Evolutionary conservation across 2,113 vertebrate genomes (phyloP), one percentile per base, ranked within the genome.

Genomic region (Pseudopodoces humilis): DNA sequence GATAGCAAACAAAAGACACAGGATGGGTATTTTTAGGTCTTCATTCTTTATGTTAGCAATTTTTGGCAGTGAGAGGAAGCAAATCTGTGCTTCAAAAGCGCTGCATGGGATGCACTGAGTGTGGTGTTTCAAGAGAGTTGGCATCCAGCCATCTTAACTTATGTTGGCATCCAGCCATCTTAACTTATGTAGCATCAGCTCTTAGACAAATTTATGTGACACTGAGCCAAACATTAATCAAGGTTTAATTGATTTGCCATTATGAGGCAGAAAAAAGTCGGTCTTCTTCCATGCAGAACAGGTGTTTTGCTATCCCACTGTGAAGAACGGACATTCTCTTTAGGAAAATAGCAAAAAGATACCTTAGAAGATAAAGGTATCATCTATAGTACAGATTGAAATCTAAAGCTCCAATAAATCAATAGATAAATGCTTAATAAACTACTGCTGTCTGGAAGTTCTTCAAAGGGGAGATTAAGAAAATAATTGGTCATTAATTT

Each of bases 151-250:
- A 65, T 77, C 63, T 62, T 76, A 64, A 77, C 93, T 88, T 86
- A 37, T 39, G 56, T 76, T 96, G 93, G 81, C 64, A 75, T 13
- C 28, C 83, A 86, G 68, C 70, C 85, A 65, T 77, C 63, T 62
- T 76, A 64, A 77, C 93, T 88, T 86, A 37, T 39, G 56, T 76
- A 69, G 43, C 86, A 79, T 92, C 75, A 93, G 71, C 67, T 72
- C 55, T 87, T 83, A 78, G 78, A 83, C 37, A 95, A 94, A 93
- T 96, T 62, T 69, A 24, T 55, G 27, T 87, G 80, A 79, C 56
- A 59, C 44, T 63, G 64, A 94, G 49, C 50, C 55, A 92, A 93
- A 78, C 59, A 63, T 96, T 71, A 94, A 92, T 96, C 80, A 72
- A 81, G 41, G 9, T 69, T 90, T 87, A 95, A 89, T 93, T 94